Conservation (phyloP, 2,113 vertebrate genomes). For the Puma concolor region DNA sequence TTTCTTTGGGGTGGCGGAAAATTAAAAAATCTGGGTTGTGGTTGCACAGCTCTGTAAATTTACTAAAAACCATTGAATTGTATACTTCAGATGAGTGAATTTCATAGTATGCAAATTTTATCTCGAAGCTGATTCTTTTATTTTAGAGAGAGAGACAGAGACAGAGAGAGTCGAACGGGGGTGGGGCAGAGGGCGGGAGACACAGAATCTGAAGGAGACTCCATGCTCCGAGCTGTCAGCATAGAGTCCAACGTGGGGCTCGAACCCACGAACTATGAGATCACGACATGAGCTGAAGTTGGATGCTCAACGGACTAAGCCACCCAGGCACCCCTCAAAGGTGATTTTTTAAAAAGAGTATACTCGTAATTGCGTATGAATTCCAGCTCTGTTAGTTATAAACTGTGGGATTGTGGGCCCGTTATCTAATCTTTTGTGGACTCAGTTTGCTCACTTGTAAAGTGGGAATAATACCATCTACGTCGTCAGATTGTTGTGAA, state of each 20-base stretch:
- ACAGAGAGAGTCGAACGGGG: background rate
- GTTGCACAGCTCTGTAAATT: background rate
- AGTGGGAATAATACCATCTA: conserved; percentile 14
- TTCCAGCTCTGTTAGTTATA: conserved; percentile 15
- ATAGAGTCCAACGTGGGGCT: background rate
- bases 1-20: conserved; percentile 25
- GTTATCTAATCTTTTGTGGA: conserved; percentile 3
- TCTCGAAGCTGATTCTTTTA: background rate
- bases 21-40: conserved; percentile 12
- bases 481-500: background rate
- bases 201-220: background rate
- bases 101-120: background rate
- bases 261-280: background rate
- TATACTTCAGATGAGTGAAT: background rate
- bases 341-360: background rate
- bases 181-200: background rate
- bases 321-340: background rate
- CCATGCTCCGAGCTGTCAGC: background rate
- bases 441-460: conserved; percentile 28
- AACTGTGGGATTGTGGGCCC: background rate
- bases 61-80: background rate
- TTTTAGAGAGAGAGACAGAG: background rate
- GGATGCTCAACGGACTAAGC: background rate
- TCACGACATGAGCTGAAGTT: background rate
- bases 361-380: background rate